phyloP scores from a whole-genome alignment of 2,888 invertebrate genomes.

The Cheilosia impressa region DNA sequence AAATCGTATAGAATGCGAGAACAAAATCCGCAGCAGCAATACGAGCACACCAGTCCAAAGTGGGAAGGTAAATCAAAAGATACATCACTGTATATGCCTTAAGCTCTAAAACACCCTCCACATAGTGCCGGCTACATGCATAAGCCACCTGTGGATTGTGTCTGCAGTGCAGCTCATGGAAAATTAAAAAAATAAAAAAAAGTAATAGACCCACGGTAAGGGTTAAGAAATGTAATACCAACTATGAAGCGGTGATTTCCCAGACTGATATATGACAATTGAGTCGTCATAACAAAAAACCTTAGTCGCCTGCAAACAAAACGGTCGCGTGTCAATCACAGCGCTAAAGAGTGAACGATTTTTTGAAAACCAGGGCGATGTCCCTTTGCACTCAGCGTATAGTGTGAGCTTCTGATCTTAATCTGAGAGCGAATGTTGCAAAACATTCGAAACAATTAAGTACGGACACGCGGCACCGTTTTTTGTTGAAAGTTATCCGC shows the following conservation, averaged over 20 bases:
- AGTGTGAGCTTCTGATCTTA: conserved; percentile 61
- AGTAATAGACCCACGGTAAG: conserved; percentile 8
- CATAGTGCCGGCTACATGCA: conserved; percentile 4
- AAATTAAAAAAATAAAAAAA: conserved; percentile 28
- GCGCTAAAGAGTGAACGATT: background rate
- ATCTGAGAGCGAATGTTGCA: conserved; percentile 80
- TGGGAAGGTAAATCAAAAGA: conserved; percentile 32
- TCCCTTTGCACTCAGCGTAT: background rate
- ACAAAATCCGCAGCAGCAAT: conserved; percentile 21
- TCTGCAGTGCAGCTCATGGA: conserved; percentile 54
- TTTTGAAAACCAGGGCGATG: conserved; percentile 4
- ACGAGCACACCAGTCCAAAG: background rate
- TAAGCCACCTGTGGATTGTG: conserved; percentile 67
- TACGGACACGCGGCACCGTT: conserved; percentile 80
- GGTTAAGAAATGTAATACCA: conserved; percentile 21
- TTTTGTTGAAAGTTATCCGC: conserved; percentile 52
- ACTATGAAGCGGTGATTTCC: conserved; percentile 55
- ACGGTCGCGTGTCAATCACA: conserved; percentile 70
- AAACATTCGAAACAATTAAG: conserved; percentile 83
- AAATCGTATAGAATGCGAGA: conserved; percentile 29
- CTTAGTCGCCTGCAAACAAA: conserved; percentile 26
- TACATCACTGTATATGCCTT: conserved; percentile 17
- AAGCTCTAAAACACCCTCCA: conserved; percentile 20
- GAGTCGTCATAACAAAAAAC: conserved; percentile 40
- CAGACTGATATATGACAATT: conserved; percentile 60